Conservation (phyloP, 2,888 invertebrate species). For the Entomobrya proxima region DNA sequence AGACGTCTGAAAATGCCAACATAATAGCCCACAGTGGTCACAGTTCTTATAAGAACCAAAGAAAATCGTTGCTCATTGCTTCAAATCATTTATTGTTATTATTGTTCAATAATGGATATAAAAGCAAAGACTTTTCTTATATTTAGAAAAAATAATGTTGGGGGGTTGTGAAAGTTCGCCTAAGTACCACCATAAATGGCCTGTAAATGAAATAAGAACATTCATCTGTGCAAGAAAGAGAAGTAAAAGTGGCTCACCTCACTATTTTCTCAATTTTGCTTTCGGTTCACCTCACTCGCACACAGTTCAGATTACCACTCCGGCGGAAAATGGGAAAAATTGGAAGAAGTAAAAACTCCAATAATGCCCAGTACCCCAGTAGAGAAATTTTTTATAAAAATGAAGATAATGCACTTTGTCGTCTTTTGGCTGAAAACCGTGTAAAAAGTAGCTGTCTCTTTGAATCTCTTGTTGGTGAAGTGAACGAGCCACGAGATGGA, state of each 20-base stretch:
- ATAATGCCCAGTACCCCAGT: no score
- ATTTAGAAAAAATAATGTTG: no score
- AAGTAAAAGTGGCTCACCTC: constrained; percentile 27
- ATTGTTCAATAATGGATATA: no score
- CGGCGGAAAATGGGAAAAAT: no score
- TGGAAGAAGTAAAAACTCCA: no score
- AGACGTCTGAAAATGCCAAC: no score
- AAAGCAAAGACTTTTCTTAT: no score
- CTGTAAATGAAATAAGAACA: not conserved
- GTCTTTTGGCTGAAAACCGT: constrained; percentile 6
- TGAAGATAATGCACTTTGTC: constrained; percentile 41
- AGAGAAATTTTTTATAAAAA: not conserved
- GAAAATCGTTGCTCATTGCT: no score
- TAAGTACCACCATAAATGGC: not conserved
- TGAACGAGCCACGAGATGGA: not conserved
- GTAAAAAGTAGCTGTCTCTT: constrained; percentile 37
- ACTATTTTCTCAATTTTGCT: not conserved
- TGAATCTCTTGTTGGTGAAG: not conserved
- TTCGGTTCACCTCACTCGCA: not conserved
- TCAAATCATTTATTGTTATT: no score
- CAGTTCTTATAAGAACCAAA: no score
- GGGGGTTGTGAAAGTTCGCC: no score
- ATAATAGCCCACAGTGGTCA: no score
- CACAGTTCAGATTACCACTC: not conserved
- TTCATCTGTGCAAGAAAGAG: not conserved